phyloP scores from a whole-genome alignment of 1,140 invertebrate genomes.

The Wiebesia pumilae region DNA sequence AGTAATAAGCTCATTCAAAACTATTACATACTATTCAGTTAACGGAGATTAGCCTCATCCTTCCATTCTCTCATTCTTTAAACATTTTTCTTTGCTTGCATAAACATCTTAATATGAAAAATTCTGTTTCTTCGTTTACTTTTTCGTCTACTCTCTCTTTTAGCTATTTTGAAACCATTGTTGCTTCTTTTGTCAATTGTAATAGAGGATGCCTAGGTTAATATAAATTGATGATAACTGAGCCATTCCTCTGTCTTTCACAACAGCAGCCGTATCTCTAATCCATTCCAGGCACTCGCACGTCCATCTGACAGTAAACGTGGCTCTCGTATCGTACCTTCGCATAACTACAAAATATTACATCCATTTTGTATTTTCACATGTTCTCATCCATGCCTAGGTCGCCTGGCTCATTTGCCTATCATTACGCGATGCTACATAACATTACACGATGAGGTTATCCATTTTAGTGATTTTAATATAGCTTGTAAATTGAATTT shows the following conservation, averaged over 20 bases:
- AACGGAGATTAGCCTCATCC: too few species aligned
- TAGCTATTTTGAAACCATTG: background rate
- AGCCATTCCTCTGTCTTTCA: background rate
- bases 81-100: too few species aligned
- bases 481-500: too few species aligned
- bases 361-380: too few species aligned
- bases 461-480: too few species aligned
- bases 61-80: too few species aligned
- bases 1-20: too few species aligned
- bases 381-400: background rate
- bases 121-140: background rate
- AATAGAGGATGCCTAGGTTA: background rate
- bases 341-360: background rate
- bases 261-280: conserved; percentile 16
- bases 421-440: too few species aligned
- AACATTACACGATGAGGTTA: too few species aligned
- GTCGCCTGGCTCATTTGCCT: background rate
- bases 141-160: background rate
- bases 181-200: too few species aligned
- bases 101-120: background rate
- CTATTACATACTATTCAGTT: too few species aligned
- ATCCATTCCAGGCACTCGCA: conserved; percentile 7
- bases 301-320: background rate
- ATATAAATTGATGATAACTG: background rate
- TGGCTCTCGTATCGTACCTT: background rate